Percentiles rank a stretch among this genome's conserved stretches.
Conservation (phyloP, 1,140 invertebrate species). For the Lasioglossum albipes region DNA sequence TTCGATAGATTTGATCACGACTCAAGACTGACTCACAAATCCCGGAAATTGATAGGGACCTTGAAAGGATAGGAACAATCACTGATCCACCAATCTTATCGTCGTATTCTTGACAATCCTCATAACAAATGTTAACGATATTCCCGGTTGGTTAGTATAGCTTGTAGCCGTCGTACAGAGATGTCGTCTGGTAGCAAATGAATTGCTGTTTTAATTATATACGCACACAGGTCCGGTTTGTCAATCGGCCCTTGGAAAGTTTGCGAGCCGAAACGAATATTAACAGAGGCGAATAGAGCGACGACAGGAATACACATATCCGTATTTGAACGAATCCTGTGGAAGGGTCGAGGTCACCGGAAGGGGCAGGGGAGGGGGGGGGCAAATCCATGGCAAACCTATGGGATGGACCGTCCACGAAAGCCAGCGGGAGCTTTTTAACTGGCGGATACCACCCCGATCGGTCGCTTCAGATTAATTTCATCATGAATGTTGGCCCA, state of each 20-base stretch:
- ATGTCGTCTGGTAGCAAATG: background rate
- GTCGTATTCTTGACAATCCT: too few relatives aligned
- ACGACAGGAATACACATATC: background rate
- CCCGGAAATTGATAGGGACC: too few relatives aligned
- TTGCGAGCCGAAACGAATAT: slow-evolving; percentile 1
- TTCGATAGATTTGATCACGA: too few relatives aligned
- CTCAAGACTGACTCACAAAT: too few relatives aligned
- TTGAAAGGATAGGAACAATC: too few relatives aligned
- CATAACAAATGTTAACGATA: too few relatives aligned
- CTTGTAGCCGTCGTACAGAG: background rate
- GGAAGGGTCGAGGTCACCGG: slow-evolving; percentile 52
- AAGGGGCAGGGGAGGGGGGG: slow-evolving; percentile 38
- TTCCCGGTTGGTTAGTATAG: too few relatives aligned
- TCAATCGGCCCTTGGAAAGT: slow-evolving; percentile 7
- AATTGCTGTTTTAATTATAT: background rate
- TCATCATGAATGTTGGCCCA: slow-evolving; percentile 80
- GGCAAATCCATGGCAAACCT: slow-evolving; percentile 36
- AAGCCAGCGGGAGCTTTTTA: slow-evolving; percentile 67
- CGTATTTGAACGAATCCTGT: slow-evolving; percentile 25
- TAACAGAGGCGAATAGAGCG: background rate
- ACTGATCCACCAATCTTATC: too few relatives aligned
- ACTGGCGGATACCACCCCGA: slow-evolving; percentile 60
- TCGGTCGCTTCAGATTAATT: slow-evolving; percentile 76
- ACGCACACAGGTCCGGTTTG: background rate
- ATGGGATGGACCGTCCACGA: slow-evolving; percentile 59